A percentile compares a stretch with the other conserved stretches of the same genome.
phyloP scores from a whole-genome alignment of 2,888 invertebrate genomes.

The Elmis aenea region DNA sequence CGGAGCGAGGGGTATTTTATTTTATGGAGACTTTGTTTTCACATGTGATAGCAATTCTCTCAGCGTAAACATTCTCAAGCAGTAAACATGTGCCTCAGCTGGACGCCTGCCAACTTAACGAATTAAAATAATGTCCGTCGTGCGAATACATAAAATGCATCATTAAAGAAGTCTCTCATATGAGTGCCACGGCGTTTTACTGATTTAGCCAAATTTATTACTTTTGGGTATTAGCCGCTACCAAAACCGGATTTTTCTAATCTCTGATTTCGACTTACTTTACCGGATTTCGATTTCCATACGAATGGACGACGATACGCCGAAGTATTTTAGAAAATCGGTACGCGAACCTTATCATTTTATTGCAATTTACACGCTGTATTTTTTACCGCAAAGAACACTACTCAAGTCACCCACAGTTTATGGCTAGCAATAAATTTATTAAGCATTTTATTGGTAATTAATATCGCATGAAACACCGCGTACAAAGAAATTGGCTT shows the following conservation, averaged over 20 bases:
- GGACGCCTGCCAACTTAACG: slow-evolving; percentile 42
- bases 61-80: slow-evolving; percentile 26
- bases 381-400: too few species aligned
- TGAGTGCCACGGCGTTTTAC: slow-evolving; percentile 44
- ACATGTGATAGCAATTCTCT: slow-evolving; percentile 31
- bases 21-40: slow-evolving; percentile 22
- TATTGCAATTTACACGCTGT: too few species aligned
- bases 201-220: slow-evolving; percentile 45
- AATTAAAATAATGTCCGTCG: slow-evolving; percentile 49
- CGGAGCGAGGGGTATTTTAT: slow-evolving; percentile 13
- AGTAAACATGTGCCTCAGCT: slow-evolving; percentile 40
- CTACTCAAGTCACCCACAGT: too few species aligned
- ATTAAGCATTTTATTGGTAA: too few species aligned
- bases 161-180: slow-evolving; percentile 47
- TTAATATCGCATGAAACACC: too few species aligned
- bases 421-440: too few species aligned
- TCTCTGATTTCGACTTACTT: too few species aligned
- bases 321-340: too few species aligned
- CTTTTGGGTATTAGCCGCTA: slow-evolving; percentile 18
- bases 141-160: slow-evolving; percentile 49
- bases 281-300: too few species aligned
- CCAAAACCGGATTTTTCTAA: slow-evolving; percentile 12
- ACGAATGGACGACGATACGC: too few species aligned
- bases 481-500: too few species aligned
- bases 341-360: too few species aligned